Conservation (phyloP, 2,113 vertebrate genomes). For the Cyprinodon brontotheroides region DNA sequence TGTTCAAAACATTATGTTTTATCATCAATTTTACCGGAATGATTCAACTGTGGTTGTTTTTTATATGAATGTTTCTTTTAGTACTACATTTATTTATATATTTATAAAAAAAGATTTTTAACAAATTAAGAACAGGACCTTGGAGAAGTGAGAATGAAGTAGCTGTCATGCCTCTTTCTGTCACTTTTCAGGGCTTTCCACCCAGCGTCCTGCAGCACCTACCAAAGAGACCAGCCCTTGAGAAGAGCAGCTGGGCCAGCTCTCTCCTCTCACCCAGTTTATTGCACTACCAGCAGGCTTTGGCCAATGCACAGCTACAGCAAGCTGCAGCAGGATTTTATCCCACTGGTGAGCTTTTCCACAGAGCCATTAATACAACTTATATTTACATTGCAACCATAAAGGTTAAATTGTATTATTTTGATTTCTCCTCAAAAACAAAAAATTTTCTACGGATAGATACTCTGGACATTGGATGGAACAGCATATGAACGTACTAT, state of each 20-base stretch:
- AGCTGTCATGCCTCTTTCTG: slow-evolving; percentile 12
- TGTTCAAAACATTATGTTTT: slow-evolving; percentile 40
- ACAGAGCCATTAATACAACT: too few species aligned
- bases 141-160: neutral
- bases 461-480: too few species aligned
- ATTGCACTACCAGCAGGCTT: slow-evolving; percentile 97
- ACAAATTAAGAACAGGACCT: slow-evolving; percentile 20
- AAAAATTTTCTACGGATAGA: too few species aligned
- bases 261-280: slow-evolving; percentile 93
- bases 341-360: slow-evolving; percentile 86
- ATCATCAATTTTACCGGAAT: slow-evolving; percentile 45
- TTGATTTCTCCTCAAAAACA: too few species aligned
- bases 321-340: slow-evolving; percentile 87
- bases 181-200: slow-evolving; percentile 86
- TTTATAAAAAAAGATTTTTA: slow-evolving; percentile 9
- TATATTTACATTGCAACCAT: neutral
- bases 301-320: slow-evolving; percentile 92
- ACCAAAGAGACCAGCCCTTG: slow-evolving; percentile 98
- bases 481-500: too few species aligned
- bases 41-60: slow-evolving; percentile 36
- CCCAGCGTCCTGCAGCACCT: slow-evolving; percentile 92
- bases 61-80: slow-evolving; percentile 42
- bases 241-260: slow-evolving; percentile 92
- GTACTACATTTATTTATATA: slow-evolving; percentile 31
- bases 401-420: too few species aligned